Evolutionary conservation across 2,797 vertebrate species (phyloP), one percentile per base, ranked within the genome.

Genomic region (Platyrinchus mystaceus): DNA sequence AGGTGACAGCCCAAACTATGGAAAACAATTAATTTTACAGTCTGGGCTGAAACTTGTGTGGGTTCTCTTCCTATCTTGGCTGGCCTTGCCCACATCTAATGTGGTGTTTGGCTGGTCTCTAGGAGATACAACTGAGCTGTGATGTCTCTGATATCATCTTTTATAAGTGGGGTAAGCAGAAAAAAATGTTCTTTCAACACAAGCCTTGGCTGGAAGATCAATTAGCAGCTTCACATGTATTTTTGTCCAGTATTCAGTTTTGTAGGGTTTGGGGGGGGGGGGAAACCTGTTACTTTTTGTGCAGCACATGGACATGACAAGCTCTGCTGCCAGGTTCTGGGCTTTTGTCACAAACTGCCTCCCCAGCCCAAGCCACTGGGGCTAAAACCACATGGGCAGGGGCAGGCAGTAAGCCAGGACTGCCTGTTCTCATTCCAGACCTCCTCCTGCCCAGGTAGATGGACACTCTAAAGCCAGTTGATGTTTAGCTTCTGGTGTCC

Each of bases 191-290:
- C 64, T 95, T 96, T 79, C 91, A 89, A 86, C 24, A 32, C 82
- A 74, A 68, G 74, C 49, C 59, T 94, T 86, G 84, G 47, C 26
- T 6, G 87, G 73, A 92, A 97, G 92, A 97, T 97, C 93, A 97
- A 93, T 80, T 80, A 95, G 68, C 81, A 88, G 81, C 79, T 90
- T 97, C 95, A 95, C 73, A 68, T 50, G 64, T 84, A 81, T 87
- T 92, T 97, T 95, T 96, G 70, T 86, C 83, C 87, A 91, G 94
- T 96, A 84, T 63, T 96, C 91, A 83, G 63, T 68, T 96, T 93
- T 90, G 84, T 76, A 94, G 87, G 53, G 70, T 84, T 96, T 96
- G 92, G 60, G 83, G 82, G 41, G 6, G 3, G 12, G 36, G n/a
- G 28, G 21, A 18, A 19, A 43, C 18, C 27, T 9, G 49, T 78